Conservation (phyloP, 2,888 invertebrate genomes). For the Tipula helvola region DNA sequence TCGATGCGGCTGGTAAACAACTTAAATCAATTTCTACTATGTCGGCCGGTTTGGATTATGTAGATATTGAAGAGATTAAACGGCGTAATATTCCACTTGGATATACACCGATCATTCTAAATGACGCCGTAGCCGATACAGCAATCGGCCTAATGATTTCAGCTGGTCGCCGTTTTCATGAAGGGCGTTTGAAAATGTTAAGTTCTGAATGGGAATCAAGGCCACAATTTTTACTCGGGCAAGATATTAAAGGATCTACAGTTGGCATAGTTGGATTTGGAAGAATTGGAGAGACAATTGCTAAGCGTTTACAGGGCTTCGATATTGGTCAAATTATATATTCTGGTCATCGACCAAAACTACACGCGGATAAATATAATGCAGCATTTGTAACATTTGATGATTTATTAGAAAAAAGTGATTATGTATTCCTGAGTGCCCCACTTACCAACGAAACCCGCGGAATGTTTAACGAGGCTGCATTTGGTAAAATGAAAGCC, state of each 20-base stretch:
- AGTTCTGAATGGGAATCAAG: slow-evolving; percentile 43
- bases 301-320: slow-evolving; percentile 54
- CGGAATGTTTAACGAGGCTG: slow-evolving; percentile 44
- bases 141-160: slow-evolving; percentile 58
- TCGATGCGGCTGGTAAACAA: slow-evolving; percentile 35
- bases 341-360: slow-evolving; percentile 48
- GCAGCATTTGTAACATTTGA: slow-evolving; percentile 47
- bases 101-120: slow-evolving; percentile 57
- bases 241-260: slow-evolving; percentile 56
- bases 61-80: slow-evolving; percentile 54
- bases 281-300: slow-evolving; percentile 56
- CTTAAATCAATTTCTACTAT: slow-evolving; percentile 61
- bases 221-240: slow-evolving; percentile 59
- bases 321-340: slow-evolving; percentile 54
- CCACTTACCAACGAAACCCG: slow-evolving; percentile 48
- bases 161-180: slow-evolving; percentile 57
- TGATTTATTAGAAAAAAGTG: slow-evolving; percentile 45
- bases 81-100: slow-evolving; percentile 54
- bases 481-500: slow-evolving; percentile 55
- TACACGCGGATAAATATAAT: slow-evolving; percentile 42
- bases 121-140: slow-evolving; percentile 63
- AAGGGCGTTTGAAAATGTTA: slow-evolving; percentile 49
- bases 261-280: slow-evolving; percentile 68
- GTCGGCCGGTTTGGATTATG: slow-evolving; percentile 71
- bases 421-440: slow-evolving; percentile 50